These are phyloP conservation scores for Megathymus violae DNA, from an alignment of 1,140 invertebrate species.

Conservation along the genomic window DNA sequence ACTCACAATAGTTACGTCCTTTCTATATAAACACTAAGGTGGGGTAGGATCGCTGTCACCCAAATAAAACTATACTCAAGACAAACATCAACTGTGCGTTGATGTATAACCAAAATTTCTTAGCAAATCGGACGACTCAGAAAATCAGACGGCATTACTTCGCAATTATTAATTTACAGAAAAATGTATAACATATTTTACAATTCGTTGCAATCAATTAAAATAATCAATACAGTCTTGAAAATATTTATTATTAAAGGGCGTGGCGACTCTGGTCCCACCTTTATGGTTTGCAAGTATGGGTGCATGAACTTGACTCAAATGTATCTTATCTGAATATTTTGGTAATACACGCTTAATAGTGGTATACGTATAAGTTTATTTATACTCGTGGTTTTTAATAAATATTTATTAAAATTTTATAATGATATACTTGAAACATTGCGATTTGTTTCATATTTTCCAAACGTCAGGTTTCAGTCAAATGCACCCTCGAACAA, in stretches of 20 bases:
- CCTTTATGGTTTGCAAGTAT: conserved; percentile 20
- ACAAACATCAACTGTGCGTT: conserved; percentile 3
- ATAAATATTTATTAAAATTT: conserved; percentile 48
- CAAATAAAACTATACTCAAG: neutral
- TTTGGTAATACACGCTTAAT: conserved; percentile 41
- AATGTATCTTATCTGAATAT: conserved; percentile 41
- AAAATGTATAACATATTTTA: neutral
- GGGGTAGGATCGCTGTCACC: conserved; percentile 18
- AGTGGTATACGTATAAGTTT: conserved; percentile 41
- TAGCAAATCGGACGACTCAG: conserved; percentile 1
- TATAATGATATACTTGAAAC: conserved; percentile 50
- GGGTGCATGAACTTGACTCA: conserved; percentile 23
- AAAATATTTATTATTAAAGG: conserved; percentile 1
- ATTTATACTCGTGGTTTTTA: conserved; percentile 42
- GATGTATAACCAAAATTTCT: neutral
- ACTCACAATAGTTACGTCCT: conserved; percentile 13
- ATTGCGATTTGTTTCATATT: conserved; percentile 34
- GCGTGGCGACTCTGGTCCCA: conserved; percentile 26
- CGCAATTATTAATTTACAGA: conserved; percentile 1
- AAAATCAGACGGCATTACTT: conserved; percentile 7
- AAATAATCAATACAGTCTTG: conserved; percentile 4
- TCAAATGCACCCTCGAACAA: too few relatives aligned
- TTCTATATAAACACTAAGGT: conserved; percentile 5
- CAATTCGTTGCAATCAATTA: conserved; percentile 18
- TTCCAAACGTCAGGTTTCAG: too few relatives aligned